Evolutionary conservation across 1,140 invertebrate genomes (phyloP), one percentile per base, ranked within the genome.

Genomic region (Trichonephila clavata): DNA sequence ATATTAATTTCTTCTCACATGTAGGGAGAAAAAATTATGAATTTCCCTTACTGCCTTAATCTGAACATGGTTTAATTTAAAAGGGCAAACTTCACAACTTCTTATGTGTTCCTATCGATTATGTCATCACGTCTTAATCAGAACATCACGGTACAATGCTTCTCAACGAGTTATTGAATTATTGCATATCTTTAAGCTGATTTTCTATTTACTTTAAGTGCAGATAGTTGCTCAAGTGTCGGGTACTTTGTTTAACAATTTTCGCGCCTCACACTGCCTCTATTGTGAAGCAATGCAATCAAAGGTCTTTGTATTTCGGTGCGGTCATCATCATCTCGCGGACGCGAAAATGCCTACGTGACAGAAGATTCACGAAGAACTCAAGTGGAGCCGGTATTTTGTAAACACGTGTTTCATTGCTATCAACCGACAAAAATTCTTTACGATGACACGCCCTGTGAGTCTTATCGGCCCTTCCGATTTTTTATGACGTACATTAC

Each of bases 361-460:
- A 90, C 87, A 16, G 80, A 43, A 32, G 80, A 18, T 32, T 32
- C n/a, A 57, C 21, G 77, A 63, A 90, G 21, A 81, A 57, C 39
- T 90, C 71, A 32, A 90, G 77, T 81, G 71, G 43, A 57, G 32
- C 59, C 57, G 27, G 50, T 57, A 10, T 20, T 81, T 90, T 90
- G 77, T 90, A 90, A 90, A 90, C 89, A 90, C 89, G 89, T 32
- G 57, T 81, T 77, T 57, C 65, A 65, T 32, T 50, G 71, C 71
- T 61, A 81, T 90, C 71, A 18, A 16, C 57, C 57, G 88, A 77
- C 68, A 77, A 80, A 59, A 90, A 81, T 90, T 90, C 39, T 57
- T 24, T 81, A 90, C 89, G 88, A 90, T 90, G 89, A 90, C 89
- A 90, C 89, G 89, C 89, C 89, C 89, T 90, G 20, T n/a, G 57